Conservation (phyloP, 2,888 invertebrate species). For the Thymelicus lineola region DNA sequence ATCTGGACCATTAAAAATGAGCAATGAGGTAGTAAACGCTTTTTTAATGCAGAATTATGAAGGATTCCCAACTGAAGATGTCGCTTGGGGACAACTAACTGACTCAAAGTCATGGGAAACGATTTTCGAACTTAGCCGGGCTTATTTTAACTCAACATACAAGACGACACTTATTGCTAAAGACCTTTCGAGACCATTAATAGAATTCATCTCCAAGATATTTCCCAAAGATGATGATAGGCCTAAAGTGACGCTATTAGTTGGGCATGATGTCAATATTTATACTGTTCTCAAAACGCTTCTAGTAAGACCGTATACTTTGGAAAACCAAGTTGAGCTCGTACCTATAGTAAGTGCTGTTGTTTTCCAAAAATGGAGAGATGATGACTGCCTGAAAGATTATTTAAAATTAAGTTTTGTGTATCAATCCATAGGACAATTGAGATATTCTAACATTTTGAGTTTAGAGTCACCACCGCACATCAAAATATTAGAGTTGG, state of each 20-base stretch:
- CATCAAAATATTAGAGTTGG: conserved; percentile 57
- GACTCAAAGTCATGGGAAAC: conserved; percentile 55
- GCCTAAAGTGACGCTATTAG: conserved; percentile 62
- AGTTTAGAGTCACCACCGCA: conserved; percentile 62
- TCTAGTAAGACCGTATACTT: conserved; percentile 56
- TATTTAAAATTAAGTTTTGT: conserved; percentile 68
- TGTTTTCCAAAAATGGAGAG: conserved; percentile 72
- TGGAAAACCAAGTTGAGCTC: conserved; percentile 61
- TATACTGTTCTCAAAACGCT: conserved; percentile 65
- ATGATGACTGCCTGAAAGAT: conserved; percentile 47
- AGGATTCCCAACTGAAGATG: conserved; percentile 60
- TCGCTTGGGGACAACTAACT: conserved; percentile 69
- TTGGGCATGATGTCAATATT: conserved; percentile 77
- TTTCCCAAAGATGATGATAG: conserved; percentile 49
- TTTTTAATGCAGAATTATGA: conserved; percentile 76
- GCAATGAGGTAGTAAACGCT: conserved; percentile 69
- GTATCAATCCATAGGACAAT: conserved; percentile 63
- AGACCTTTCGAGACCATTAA: conserved; percentile 65
- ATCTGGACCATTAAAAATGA: conserved; percentile 69
- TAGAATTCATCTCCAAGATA: conserved; percentile 59
- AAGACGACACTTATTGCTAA: conserved; percentile 64
- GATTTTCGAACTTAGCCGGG: conserved; percentile 57
- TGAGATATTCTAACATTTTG: conserved; percentile 59
- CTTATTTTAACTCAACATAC: conserved; percentile 70
- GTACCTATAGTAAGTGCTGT: conserved; percentile 71